Base-by-base conservation (phyloP, 2,888 invertebrate species). In the Rotaria socialis region DNA sequence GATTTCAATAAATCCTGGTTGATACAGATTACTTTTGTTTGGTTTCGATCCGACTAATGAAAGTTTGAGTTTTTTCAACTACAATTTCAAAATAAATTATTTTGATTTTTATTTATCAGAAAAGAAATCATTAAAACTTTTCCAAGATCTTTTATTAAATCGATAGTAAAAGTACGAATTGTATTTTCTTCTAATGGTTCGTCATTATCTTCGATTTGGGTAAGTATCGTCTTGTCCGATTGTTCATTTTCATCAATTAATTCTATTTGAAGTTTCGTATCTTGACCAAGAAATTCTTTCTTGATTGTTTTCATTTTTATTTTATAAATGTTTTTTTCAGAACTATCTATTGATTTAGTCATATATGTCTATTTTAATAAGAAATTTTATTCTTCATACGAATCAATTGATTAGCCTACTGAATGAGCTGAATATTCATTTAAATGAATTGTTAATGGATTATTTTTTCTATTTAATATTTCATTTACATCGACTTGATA, bases 1-100 rank as follows among this genome's bases (percentile, higher is more conserved):
- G 16, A 67, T 35, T 67, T 67, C 67, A 67, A 67, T 67, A 19
- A 67, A 67, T 67, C 35, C 67, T 67, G 67, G 35, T 35, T 67
- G 67, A 41, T 67, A 67, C 0, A 67, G 35, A 35, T 41, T 14
- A 8, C 35, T 35, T 27, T 16, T 35, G 1, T 35, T 35, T 11
- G 67, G 35, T 35, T 67, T 67, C 7, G 67, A 67, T 27, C 19
- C 67, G 7, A 67, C 35, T 35, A 67, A 41, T 0, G 67, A 67
- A 67, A 67, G 67, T 67, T 67, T 67, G 7, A 67, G 0, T 5
- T 3, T 41, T 67, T 41, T 35, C 7, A 67, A 41, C 67, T 67
- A 41, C 14, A 55, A 7, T 6, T 6, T 22, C 19, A 22, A 7
- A 55, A 55, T 16, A 35, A 19, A 67, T 0, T 11, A 35, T 16